Base-by-base conservation (phyloP, 2,888 invertebrate species). In the Drosophila histrio region DNA sequence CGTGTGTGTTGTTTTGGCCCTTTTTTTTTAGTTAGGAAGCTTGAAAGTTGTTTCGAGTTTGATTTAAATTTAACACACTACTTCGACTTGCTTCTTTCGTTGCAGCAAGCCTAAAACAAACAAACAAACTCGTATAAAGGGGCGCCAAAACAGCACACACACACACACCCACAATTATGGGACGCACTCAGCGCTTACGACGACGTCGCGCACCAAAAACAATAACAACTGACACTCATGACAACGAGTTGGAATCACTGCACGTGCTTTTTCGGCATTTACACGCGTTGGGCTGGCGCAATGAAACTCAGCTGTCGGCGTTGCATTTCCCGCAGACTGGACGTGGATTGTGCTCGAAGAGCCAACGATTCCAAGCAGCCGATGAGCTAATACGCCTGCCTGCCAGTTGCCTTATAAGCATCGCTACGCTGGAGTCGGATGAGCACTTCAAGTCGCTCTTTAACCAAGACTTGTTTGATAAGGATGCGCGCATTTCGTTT, bases 291-390 rank as follows among this genome's bases (percentile, higher is more conserved):
- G 93, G 93, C 49, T 94, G 95, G 93, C 90, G 91, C 41, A 93
- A 94, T 72, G 92, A 93, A 41, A 92, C 93, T 13, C 92, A 93
- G 65, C 90, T 96, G 17, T 91, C 91, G 21, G 91, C 94, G n/a
- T 93, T 93, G 6, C 83, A 93, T 59, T 97, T 96, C 90, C 72
- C 92, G 22, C 88, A 92, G 8, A 96, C 96, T 4, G 97, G 96
- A 7, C 93, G 97, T 58, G 97, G 97, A 19, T 92, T 97, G 21
- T 93, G 94, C 81, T 94, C 96, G 0, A 94, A 93, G 80, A 36
- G 28, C 3, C 54, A 38, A 75, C 91, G 90, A 38, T 92, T 96
- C 30, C 78, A 86, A 7, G 84, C 92, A 21, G 94, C 94, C 49
- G 94, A 95, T 79, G 92, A 93, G 72, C 90, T 95, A 9, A 93